Evolutionary conservation across 2,888 invertebrate species (phyloP).

Genomic region (Crocallis elinguaria): DNA sequence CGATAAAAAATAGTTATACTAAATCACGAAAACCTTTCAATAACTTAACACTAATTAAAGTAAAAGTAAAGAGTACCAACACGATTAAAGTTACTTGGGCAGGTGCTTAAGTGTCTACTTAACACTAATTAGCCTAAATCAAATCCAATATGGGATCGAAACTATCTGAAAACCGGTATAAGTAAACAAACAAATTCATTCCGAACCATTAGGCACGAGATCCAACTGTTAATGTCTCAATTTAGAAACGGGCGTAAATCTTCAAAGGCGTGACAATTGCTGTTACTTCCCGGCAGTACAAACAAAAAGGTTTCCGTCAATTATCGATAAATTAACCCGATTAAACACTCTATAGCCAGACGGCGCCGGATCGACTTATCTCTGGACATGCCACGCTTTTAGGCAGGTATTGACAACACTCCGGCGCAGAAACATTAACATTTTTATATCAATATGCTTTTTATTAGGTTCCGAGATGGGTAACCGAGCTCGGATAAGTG

Average conservation of each 20-base stretch:
- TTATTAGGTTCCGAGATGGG: conserved; percentile 62
- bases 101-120: conserved; percentile 39
- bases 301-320: conserved; percentile 85
- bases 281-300: conserved; percentile 84
- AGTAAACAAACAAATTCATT: conserved; percentile 83
- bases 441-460: conserved; percentile 79
- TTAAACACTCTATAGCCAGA: conserved; percentile 78
- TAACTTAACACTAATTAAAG: conserved; percentile 22
- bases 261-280: conserved; percentile 85
- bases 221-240: conserved; percentile 84
- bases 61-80: conserved; percentile 24
- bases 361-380: conserved; percentile 81
- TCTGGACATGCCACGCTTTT: conserved; percentile 82
- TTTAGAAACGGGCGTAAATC: conserved; percentile 85
- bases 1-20: not conserved
- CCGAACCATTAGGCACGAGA: conserved; percentile 84
- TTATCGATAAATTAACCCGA: conserved; percentile 85
- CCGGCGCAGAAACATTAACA: conserved; percentile 65
- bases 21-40: conserved; percentile 18
- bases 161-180: conserved; percentile 73
- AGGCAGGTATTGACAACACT: conserved; percentile 76
- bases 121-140: conserved; percentile 60
- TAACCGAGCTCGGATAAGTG: conserved; percentile 30
- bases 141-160: conserved; percentile 60
- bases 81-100: conserved; percentile 20